Evolutionary conservation across 2,797 vertebrate species (phyloP).

Genomic region (Peromyscus melanophrys): DNA sequence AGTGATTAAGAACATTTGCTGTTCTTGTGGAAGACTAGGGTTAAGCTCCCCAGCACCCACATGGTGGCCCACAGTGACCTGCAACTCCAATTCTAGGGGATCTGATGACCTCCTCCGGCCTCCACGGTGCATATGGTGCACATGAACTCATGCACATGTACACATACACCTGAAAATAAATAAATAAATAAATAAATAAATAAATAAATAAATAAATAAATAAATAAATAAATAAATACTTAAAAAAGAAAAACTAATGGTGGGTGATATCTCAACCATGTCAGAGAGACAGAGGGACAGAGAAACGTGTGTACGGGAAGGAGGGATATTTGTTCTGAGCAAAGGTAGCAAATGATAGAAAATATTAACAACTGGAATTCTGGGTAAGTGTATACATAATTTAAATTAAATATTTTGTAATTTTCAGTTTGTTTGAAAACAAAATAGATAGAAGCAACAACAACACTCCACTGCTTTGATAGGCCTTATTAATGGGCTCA

Average conservation of each 20-base stretch:
- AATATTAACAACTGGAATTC: background rate
- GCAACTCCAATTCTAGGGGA: background rate
- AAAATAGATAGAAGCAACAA: background rate
- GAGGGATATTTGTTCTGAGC: background rate
- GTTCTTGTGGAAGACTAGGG: background rate
- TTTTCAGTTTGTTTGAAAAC: slow-evolving; percentile 37
- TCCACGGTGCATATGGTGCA: background rate
- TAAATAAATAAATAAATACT: background rate
- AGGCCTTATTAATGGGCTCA: background rate
- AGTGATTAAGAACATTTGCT: background rate
- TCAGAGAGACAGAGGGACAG: background rate
- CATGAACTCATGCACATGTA: background rate
- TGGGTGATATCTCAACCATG: background rate
- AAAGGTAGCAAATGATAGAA: background rate
- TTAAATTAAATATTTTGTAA: background rate
- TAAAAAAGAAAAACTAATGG: background rate
- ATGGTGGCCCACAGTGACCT: background rate
- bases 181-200: background rate
- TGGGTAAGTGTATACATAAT: background rate
- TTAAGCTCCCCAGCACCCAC: background rate
- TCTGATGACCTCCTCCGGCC: background rate
- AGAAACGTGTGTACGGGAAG: background rate
- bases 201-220: background rate
- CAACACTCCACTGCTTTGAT: background rate
- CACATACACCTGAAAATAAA: background rate